A percentile compares a stretch with the other conserved stretches of the same genome.
These are phyloP conservation scores for Tiliacea aurago DNA, from an alignment of 2,888 invertebrate species.

Conservation along the genomic window DNA sequence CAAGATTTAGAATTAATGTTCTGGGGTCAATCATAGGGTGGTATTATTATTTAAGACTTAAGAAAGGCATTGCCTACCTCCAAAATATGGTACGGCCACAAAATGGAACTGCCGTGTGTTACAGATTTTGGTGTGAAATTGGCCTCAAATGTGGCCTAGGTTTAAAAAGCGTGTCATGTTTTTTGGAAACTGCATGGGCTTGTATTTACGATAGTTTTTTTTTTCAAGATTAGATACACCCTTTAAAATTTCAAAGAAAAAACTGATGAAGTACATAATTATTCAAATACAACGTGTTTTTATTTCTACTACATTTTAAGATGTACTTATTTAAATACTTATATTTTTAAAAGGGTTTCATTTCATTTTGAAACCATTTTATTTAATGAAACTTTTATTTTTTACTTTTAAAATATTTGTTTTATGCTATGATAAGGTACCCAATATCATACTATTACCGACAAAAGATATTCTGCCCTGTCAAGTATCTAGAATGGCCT, in stretches of 20 bases:
- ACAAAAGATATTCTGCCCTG: constrained; percentile 1
- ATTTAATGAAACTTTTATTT: too few species aligned
- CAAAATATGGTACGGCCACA: neutral
- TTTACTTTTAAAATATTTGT: neutral
- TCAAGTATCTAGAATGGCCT: constrained; percentile 57
- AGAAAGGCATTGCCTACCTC: neutral
- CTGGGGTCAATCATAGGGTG: too few species aligned
- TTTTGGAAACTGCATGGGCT: neutral
- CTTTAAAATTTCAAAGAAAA: too few species aligned
- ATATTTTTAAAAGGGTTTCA: neutral
- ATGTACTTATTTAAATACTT: neutral
- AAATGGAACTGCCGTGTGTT: neutral
- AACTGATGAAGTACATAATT: too few species aligned
- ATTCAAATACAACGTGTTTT: constrained; percentile 15
- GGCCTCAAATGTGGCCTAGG: neutral
- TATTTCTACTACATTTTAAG: neutral
- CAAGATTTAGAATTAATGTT: neutral
- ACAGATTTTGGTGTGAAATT: too few species aligned
- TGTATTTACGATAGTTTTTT: neutral
- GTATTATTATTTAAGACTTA: too few species aligned
- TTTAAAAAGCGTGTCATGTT: constrained; percentile 1
- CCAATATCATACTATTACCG: constrained; percentile 40
- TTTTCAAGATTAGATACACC: too few species aligned
- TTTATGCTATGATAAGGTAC: neutral
- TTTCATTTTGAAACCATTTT: neutral